Conservation (phyloP, 2,113 vertebrate species). For the Chionomys nivalis region DNA sequence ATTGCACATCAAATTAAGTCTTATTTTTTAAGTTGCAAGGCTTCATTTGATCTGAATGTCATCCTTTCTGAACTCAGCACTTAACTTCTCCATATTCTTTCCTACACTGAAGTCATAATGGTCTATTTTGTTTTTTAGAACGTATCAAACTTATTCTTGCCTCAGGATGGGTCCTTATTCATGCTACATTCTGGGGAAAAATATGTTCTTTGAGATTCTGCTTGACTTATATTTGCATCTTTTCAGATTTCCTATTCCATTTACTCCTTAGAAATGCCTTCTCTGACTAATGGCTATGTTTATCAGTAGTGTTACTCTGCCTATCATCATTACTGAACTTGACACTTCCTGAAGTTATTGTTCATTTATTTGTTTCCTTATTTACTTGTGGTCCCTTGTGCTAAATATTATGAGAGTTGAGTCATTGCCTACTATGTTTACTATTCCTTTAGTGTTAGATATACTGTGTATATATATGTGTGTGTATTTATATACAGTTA, state of each 20-base stretch:
- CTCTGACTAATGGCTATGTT: background rate
- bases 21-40: background rate
- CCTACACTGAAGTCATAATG: background rate
- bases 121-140: background rate
- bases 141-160: background rate
- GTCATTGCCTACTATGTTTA: background rate
- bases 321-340: background rate
- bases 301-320: background rate
- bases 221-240: background rate
- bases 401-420: background rate
- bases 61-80: background rate
- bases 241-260: conserved; percentile 23
- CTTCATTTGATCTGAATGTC: background rate
- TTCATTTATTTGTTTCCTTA: background rate
- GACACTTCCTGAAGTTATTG: background rate
- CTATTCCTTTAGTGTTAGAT: background rate
- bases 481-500: too few relatives aligned
- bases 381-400: background rate
- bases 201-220: background rate
- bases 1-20: background rate
- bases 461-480: too few relatives aligned
- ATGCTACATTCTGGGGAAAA: background rate
- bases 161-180: background rate
- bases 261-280: background rate
- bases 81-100: background rate